Percentiles rank a stretch among this genome's conserved stretches.
Evolutionary conservation across 2,113 vertebrate species (phyloP).

Genomic region (Aldabrachelys gigantea): DNA sequence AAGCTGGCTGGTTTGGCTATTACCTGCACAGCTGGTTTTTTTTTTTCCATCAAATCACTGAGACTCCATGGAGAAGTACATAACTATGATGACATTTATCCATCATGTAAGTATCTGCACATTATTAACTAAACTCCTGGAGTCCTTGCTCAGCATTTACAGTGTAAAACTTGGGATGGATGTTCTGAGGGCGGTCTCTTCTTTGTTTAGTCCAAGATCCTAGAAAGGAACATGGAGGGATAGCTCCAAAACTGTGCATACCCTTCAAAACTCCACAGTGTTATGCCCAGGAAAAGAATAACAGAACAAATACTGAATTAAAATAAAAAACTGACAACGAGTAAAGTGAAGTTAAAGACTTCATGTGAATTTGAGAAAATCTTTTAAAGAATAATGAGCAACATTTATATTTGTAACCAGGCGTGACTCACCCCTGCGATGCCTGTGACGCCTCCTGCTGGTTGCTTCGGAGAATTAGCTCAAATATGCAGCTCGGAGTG

Average conservation of each 20-base stretch:
- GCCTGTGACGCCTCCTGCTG: too few species aligned
- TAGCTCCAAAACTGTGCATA: background rate
- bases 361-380: background rate
- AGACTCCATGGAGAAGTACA: background rate
- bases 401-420: background rate
- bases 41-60: conserved; percentile 1
- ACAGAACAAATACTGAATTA: background rate
- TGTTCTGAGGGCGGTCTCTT: background rate
- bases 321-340: background rate
- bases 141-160: background rate
- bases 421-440: too few species aligned
- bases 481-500: too few species aligned
- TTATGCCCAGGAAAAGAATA: fast-evolving
- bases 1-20: conserved; percentile 16
- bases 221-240: fast-evolving
- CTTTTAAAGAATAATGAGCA: background rate
- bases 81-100: background rate
- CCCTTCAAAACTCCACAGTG: background rate
- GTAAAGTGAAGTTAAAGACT: background rate
- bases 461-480: too few species aligned
- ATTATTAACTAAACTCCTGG: background rate
- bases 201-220: background rate
- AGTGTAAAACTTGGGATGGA: background rate
- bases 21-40: conserved; percentile 36
- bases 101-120: background rate